phyloP scores from a whole-genome alignment of 1,140 invertebrate genomes.

The Caenorhabditis brenneri region DNA sequence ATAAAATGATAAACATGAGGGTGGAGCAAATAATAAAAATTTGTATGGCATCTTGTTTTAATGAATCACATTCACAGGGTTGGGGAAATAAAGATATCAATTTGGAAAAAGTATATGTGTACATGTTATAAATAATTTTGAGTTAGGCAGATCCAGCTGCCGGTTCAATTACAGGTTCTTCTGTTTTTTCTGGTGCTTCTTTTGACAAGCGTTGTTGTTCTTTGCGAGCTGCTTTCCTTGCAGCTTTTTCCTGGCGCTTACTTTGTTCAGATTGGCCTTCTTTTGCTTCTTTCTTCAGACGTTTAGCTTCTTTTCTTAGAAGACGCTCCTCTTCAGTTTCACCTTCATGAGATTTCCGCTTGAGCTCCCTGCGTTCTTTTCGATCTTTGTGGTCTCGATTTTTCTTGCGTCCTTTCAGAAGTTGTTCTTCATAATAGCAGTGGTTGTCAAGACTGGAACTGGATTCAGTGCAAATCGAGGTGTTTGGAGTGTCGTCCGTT shows the following conservation, averaged over 20 bases:
- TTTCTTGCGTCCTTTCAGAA: background rate
- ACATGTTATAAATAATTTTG: too few species aligned
- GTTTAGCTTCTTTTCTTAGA: constrained; percentile 8
- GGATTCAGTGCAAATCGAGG: too few species aligned
- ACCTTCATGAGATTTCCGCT: constrained; percentile 22
- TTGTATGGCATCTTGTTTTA: background rate
- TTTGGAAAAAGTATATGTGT: too few species aligned
- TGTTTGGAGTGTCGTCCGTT: too few species aligned
- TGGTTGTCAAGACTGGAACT: too few species aligned
- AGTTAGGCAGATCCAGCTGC: constrained; percentile 13
- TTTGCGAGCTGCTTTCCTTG: background rate
- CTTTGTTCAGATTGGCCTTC: background rate
- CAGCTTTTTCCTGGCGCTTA: background rate
- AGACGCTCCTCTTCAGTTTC: constrained; percentile 37
- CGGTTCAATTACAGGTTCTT: background rate
- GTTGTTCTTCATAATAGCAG: background rate
- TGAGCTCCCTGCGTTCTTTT: background rate
- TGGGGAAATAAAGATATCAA: background rate
- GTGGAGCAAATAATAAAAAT: background rate
- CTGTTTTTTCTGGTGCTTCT: background rate
- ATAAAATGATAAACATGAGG: background rate
- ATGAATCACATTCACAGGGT: background rate
- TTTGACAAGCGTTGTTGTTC: background rate
- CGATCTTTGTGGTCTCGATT: background rate
- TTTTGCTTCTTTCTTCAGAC: background rate